A percentile compares a stretch with the other conserved stretches of the same genome.
These are phyloP conservation scores for Labeo calbasu DNA, from an alignment of 2,797 vertebrate species.

Conservation along the genomic window DNA sequence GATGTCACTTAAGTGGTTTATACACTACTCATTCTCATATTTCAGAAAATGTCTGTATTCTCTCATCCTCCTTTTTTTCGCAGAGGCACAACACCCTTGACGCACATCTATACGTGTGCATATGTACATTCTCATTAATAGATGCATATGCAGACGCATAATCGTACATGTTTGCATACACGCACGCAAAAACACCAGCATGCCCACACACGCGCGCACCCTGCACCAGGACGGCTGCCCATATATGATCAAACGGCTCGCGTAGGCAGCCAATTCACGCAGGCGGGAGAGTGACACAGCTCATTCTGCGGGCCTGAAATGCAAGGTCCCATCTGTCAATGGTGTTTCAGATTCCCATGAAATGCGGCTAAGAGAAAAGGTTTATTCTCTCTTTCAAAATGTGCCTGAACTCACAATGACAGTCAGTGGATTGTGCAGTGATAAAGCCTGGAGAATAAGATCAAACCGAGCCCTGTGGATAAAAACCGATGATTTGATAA, in stretches of 20 bases:
- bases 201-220: neutral
- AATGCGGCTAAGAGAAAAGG: conserved; percentile 47
- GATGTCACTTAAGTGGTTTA: conserved; percentile 3
- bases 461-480: conserved; percentile 45
- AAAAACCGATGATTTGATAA: conserved; percentile 31
- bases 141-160: neutral
- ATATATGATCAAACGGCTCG: conserved; percentile 46
- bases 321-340: conserved; percentile 62
- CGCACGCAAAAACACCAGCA: neutral
- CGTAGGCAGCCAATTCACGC: conserved; percentile 52
- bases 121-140: conserved; percentile 1
- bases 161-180: conserved; percentile 29
- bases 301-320: conserved; percentile 55
- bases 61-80: neutral
- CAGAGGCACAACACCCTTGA: neutral
- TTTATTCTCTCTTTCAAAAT: conserved; percentile 49
- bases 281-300: conserved; percentile 55
- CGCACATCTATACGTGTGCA: neutral
- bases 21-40: neutral
- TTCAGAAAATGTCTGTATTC: neutral
- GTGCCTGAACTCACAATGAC: conserved; percentile 55
- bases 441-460: conserved; percentile 50
- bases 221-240: conserved; percentile 10
- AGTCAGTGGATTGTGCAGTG: conserved; percentile 42
- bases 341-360: conserved; percentile 46